Evolutionary conservation across 1,140 invertebrate species (phyloP).

Genomic region (Ganaspis sp.): DNA sequence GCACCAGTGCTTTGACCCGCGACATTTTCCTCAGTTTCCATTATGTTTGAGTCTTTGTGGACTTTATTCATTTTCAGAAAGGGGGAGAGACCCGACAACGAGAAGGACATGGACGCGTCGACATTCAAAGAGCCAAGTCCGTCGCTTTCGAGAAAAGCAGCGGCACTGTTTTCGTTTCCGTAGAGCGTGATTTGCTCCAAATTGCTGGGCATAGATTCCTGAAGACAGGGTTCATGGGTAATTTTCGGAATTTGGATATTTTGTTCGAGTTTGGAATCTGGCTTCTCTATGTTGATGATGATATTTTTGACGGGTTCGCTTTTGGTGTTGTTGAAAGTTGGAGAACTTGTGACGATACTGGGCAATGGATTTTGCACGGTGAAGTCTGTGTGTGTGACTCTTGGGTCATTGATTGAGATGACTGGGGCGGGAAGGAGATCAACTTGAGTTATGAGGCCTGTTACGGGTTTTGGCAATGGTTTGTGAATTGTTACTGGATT

Average conservation of each 20-base stretch:
- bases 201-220: not conserved
- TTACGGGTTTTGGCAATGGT: not conserved
- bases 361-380: not conserved
- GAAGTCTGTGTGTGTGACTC: not conserved
- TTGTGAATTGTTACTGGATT: not conserved
- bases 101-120: constrained; percentile 61
- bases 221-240: no score
- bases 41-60: not conserved
- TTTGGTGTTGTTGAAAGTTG: not conserved
- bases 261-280: not conserved
- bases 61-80: constrained; percentile 64
- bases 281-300: not conserved
- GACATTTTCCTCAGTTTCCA: not conserved
- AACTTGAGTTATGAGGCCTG: not conserved
- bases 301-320: not conserved
- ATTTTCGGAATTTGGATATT: not conserved
- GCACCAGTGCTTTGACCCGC: not conserved
- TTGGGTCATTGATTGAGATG: not conserved
- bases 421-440: not conserved
- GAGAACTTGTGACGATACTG: not conserved
- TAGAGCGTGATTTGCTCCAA: constrained; percentile 64
- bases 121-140: constrained; percentile 63
- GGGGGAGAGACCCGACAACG: constrained; percentile 65
- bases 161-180: constrained; percentile 54
- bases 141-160: constrained; percentile 46